Base-by-base conservation (phyloP, 2,797 vertebrate genomes). In the Gorsachius magnificus region DNA sequence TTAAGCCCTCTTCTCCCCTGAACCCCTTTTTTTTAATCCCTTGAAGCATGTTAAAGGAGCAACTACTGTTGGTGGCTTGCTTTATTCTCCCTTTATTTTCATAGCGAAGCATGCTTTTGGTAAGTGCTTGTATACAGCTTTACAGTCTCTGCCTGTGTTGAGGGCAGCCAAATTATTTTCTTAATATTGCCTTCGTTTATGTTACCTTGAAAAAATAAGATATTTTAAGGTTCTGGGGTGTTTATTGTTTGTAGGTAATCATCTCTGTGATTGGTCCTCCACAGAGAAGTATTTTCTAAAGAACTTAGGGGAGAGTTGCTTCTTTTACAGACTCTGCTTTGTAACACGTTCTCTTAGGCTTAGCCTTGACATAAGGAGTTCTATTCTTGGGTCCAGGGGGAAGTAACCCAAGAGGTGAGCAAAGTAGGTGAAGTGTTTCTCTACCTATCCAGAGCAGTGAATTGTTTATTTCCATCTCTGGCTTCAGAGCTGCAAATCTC, bases 41-140 rank as follows among this genome's bases (percentile, higher is more conserved):
- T 85, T 77, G 92, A 75, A 76, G 21, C 33, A 36, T 31, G 9
- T 72, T 71, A 79, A 81, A 65, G 66, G 83, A 88, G 17, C 61
- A 78, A 26, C 20, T 64, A 18, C 41, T 93, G 35, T 69, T 83
- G n/a, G 38, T 86, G 29, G 4, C 33, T 95, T 91, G 35, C 82
- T 63, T 93, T 87, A 35, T 64, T 93, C 29, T 79, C 35, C 29
- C 36, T 76, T 74, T 68, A 54, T 79, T 95, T 95, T 91, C 81
- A 41, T 33, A 74, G 65, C 25, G 69, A 70, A 92, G 22, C 46
- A 28, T 28, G 16, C 2, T 1, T 46, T 53, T 87, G 45, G 3
- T 45, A 61, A 83, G 56, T 68, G 35, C 46, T 89, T 69, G 11
- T 51, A 8, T 36, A 16, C 17, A 66, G 63, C 36, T 79, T 82